These are phyloP conservation scores for Sciurus vulgaris DNA, from an alignment of 2,797 vertebrate species.

Conservation along the genomic window DNA sequence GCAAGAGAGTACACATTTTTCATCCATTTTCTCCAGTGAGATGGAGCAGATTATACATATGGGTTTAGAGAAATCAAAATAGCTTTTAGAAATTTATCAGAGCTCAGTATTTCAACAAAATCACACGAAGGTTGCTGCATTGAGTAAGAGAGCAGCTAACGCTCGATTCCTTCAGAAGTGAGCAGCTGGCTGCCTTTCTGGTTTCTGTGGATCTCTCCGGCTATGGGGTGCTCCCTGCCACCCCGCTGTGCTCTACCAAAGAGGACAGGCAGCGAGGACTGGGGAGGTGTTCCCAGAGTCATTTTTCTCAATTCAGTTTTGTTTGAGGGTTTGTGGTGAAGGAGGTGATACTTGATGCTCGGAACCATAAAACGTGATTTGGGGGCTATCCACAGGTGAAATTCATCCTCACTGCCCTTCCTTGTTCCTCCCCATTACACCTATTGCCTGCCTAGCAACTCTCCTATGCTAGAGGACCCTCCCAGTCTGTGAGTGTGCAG, in stretches of 20 bases:
- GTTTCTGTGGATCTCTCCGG: background rate
- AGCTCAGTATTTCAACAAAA: slow-evolving; percentile 16
- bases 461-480: background rate
- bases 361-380: background rate
- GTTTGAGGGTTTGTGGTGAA: background rate
- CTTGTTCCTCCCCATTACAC: background rate
- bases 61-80: slow-evolving; percentile 39
- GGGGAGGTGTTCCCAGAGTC: background rate
- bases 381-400: background rate
- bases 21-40: slow-evolving; percentile 18
- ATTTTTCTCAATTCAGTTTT: background rate
- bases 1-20: slow-evolving; percentile 21
- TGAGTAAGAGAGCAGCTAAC: background rate
- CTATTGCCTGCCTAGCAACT: background rate
- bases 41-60: background rate
- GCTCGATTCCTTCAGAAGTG: background rate
- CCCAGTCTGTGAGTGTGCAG: background rate
- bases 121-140: background rate
- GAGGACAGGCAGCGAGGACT: background rate
- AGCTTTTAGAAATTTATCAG: slow-evolving; percentile 17
- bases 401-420: background rate
- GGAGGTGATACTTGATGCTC: background rate
- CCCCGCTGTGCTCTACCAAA: background rate
- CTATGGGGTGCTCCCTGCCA: background rate
- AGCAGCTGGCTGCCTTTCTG: background rate